Evolutionary conservation across 2,888 invertebrate genomes (phyloP), one percentile per base, ranked within the genome.

Genomic region (Eupithecia centaureata): DNA sequence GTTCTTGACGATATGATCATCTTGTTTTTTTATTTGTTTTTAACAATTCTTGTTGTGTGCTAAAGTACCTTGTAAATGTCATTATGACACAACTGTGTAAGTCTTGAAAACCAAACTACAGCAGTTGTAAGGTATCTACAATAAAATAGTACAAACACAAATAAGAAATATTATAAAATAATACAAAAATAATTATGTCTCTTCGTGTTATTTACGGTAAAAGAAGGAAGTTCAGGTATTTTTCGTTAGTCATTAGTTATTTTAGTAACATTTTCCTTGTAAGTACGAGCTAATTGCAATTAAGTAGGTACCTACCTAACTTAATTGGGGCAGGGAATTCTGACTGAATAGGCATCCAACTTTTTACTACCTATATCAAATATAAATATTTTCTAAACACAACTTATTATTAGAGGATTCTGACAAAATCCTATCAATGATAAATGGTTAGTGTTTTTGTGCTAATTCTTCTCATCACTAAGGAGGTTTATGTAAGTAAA

Each of bases 1-100:
- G 73, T 72, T 72, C 75, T 73, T 78, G 77, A 77, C 74, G 77
- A 77, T 79, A 78, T 80, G 79, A 77, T 82, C 76, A 73, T 78
- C 76, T 75, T 71, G 72, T 81, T 82, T 82, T n/a, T 84, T 82
- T 77, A 70, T 61, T 65, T 70, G 62, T 61, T 67, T 47, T 22
- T 47, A 47, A 47, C 47, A 22, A 22, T 47, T 47, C 22, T 47
- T 10, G 0, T 47, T 42, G 2, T 47, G 42, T 42, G 10, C n/a
- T 38, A 38, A 1, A 32, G 2, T 42, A 18, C 47, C 47, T 47
- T 47, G 47, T 47, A 47, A 47, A 12, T 42, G 42, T 2, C 18
- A 3, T 1, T 27, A 27, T 7, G 27, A 27, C 47, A 15, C 27
- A 27, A 52, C 18, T 10, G 12, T 12, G n/a, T n/a, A n/a, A n/a